phyloP scores from a whole-genome alignment of 2,888 invertebrate species.

The Dasypolia templi region DNA sequence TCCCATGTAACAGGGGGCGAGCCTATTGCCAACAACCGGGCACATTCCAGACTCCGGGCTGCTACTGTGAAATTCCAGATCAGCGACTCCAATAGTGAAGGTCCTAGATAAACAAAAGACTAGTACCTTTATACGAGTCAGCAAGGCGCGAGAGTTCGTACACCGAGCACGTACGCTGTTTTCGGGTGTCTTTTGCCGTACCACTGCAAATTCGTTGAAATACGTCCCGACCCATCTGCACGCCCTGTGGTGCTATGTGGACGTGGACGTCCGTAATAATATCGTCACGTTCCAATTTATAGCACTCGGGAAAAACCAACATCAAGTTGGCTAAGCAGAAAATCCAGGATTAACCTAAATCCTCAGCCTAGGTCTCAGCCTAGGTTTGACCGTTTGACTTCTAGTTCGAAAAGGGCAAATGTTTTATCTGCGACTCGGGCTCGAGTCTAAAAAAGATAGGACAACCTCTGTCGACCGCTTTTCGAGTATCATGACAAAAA shows the following conservation, averaged over 20 bases:
- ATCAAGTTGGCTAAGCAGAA: not conserved
- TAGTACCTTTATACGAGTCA: too few species aligned
- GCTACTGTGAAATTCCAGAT: too few species aligned
- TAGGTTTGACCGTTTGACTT: slow-evolving; percentile 19
- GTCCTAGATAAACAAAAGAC: not conserved
- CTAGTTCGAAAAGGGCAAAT: slow-evolving; percentile 8
- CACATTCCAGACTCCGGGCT: too few species aligned
- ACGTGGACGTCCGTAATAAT: not conserved
- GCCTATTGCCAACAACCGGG: too few species aligned
- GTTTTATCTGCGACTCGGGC: not conserved
- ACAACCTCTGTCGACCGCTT: not conserved
- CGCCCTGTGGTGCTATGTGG: too few species aligned
- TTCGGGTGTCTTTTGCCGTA: too few species aligned
- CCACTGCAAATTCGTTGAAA: too few species aligned
- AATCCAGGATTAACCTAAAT: slow-evolving; percentile 38
- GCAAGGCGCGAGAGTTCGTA: too few species aligned
- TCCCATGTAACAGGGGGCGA: too few species aligned
- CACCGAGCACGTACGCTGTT: too few species aligned
- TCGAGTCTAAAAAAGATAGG: slow-evolving; percentile 1
- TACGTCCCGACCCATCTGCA: too few species aligned
- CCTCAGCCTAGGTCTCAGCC: not conserved
- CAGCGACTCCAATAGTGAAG: not conserved
- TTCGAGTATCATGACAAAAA: slow-evolving; percentile 1
- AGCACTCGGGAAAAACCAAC: not conserved
- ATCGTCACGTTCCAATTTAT: not conserved